Base-by-base conservation (phyloP, 2,797 vertebrate species). In the Tapirus indicus region DNA sequence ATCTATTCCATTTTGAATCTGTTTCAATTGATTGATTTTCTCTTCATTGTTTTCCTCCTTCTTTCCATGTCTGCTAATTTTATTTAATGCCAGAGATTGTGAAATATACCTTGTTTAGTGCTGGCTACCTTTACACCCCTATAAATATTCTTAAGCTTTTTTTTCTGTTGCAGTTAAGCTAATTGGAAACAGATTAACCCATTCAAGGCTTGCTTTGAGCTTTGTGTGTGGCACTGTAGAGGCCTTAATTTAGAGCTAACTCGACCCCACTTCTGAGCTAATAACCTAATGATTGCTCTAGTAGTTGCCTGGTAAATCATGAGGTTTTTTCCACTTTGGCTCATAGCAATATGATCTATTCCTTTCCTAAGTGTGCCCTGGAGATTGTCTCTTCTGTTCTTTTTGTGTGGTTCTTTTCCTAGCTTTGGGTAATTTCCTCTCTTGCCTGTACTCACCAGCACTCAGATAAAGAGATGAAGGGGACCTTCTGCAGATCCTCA, bases 121-220 rank as follows among this genome's bases (percentile, higher is more conserved):
- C 21, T 60, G 49, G 49, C 17, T 92, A 72, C 38, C 44, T 91
- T 95, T 68, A 49, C 17, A 44, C 9, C 17, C 38, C n/a, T 88
- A 38, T 88, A 77, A 29, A 79, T 79, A 94, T 60, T 68, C 64
- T 54, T 60, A 20, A 91, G 7, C n/a, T 60, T 71, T 82, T 82
- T 38, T 60, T 62, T 62, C 10, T 72, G 56, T 58, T 79, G 21
- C 17, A 8, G 25, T 72, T 90, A 88, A 92, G 66, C 47, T 80
- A 69, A 75, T 90, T 72, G 64, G 68, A 38, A 62, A 47, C 23
- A 69, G 8, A 86, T 25, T 62, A 66, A 54, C 47, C 14, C 16
- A 32, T 88, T 54, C 29, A 91, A 78, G 29, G 4, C 7, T 88
- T 66, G 47, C 21, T 58, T 87, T 83, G 83, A 66, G n/a, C 62